Evolutionary conservation across 1,140 invertebrate species (phyloP), one percentile per base, ranked within the genome.

Genomic region (Subanguina moxae): DNA sequence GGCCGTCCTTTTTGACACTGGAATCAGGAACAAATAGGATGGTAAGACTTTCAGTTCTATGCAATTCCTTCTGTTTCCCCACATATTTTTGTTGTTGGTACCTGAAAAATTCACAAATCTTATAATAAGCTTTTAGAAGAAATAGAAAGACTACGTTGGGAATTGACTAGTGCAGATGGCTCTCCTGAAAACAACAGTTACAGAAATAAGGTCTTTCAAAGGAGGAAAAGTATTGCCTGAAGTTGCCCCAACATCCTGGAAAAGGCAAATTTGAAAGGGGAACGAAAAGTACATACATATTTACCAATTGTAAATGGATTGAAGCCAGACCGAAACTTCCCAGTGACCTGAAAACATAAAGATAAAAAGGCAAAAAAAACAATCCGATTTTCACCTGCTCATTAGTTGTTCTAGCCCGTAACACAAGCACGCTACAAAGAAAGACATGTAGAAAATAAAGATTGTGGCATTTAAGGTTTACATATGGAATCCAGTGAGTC

Each of bases 391-490:
- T 62, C 11, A 88, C 87, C 87, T 99, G 95, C 86, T 99, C 96
- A 86, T 99, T 99, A 66, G 96, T 99, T n/a, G 96, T 99, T 66
- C 94, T 88, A n/a, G 95, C 96, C 78, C 93, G 87, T 17, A 92
- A 91, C 48, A 99, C 93, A 67, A 99, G 87, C 73, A 97, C 89
- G 85, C 97, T 90, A 84, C 99, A 95, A 85, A 99, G 99, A 52
- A 52, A 15, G 23, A 93, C 90, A 52, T 21, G n/a, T 21, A 21
- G 17, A 52, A 52, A 52, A 15, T 52, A 52, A 21, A 52, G 48
- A n/a, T n/a, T n/a, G n/a, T n/a, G n/a, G n/a, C n/a, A n/a, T n/a
- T n/a, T 38, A 38, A 38, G 32, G 32, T 38, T 38, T 38, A 38
- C 85, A 98, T 90, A 84, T 99, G 95, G 85, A 98, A 99, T 63